phyloP scores from a whole-genome alignment of 2,113 vertebrate species.

The Eira barbara region DNA sequence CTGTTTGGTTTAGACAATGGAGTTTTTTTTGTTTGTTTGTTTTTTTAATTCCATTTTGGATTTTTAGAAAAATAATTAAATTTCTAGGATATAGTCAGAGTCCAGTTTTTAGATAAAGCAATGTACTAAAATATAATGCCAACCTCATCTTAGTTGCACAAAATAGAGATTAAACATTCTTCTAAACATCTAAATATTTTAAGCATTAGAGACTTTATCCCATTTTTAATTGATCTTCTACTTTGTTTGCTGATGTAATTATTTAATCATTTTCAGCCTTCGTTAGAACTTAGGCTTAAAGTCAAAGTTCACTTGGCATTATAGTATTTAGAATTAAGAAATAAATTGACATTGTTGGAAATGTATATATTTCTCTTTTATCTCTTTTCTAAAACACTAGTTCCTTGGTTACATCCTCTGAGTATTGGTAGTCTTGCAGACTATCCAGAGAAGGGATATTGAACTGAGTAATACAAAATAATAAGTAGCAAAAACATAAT shows the following conservation, averaged over 20 bases:
- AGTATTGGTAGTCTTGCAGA: not conserved
- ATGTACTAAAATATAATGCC: not conserved
- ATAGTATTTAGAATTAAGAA: not conserved
- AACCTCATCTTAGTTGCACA: not conserved
- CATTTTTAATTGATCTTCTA: not conserved
- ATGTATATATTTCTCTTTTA: not conserved
- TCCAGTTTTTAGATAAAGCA: not conserved
- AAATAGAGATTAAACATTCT: not conserved
- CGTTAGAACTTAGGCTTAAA: not conserved
- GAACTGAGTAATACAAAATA: not conserved
- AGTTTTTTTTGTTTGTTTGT: accelerated
- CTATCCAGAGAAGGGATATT: not conserved
- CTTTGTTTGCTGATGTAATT: not conserved
- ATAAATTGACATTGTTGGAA: not conserved
- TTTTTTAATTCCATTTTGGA: not conserved
- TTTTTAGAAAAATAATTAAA: not conserved
- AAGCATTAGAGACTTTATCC: not conserved
- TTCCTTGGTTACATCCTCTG: not conserved
- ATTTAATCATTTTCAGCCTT: not conserved
- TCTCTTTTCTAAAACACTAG: not conserved
- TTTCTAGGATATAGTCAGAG: not conserved
- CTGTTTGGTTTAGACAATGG: not conserved
- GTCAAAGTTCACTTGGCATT: not conserved
- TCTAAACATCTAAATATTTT: not conserved
- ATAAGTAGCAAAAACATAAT: not conserved